Evolutionary conservation across 1,140 invertebrate genomes (phyloP), one percentile per base, ranked within the genome.

Genomic region (Delia radicum): DNA sequence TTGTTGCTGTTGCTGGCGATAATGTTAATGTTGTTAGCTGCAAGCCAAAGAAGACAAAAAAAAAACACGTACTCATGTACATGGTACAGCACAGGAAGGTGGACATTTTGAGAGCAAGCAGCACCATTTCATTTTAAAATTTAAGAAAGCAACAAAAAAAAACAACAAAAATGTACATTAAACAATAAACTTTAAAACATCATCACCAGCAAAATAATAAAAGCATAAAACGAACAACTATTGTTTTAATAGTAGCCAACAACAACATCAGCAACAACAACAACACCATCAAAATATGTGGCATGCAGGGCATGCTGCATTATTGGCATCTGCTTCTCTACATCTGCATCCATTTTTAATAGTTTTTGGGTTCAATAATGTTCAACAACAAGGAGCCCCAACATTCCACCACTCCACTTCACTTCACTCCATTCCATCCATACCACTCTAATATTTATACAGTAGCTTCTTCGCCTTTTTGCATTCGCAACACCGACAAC

Each of bases 41-140:
- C 29, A 10, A 33, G n/a, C 65, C 65, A 69, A 15, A 12, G n/a
- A 69, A 33, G 18, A 33, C 5, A n/a, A 33, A 2, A 21, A n/a
- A 69, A 10, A n/a, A 4, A 69, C 29, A 69, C 21, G 31, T 31
- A 29, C 63, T 8, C 29, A 10, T 7, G n/a, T 24, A 67, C 27
- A 27, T 63, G 26, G 26, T 27, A 13, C 18, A 69, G 37, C 33
- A 33, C 24, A 33, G 21, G 65, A 69, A 69, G 65, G 65, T 69
- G 65, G 65, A 69, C 65, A 69, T 69, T 69, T 69, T 31, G 7
- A 69, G 65, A 69, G 29, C 65, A 69, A 33, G 29, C 65, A 69
- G 21, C 65, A n/a, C n/a, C n/a, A n/a, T n/a, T n/a, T n/a, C n/a
- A n/a, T n/a, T n/a, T n/a, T n/a, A n/a, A n/a, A n/a, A n/a, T n/a